Evolutionary conservation across 2,888 invertebrate species (phyloP), one percentile per base, ranked within the genome.

Genomic region (Euclidia mi): DNA sequence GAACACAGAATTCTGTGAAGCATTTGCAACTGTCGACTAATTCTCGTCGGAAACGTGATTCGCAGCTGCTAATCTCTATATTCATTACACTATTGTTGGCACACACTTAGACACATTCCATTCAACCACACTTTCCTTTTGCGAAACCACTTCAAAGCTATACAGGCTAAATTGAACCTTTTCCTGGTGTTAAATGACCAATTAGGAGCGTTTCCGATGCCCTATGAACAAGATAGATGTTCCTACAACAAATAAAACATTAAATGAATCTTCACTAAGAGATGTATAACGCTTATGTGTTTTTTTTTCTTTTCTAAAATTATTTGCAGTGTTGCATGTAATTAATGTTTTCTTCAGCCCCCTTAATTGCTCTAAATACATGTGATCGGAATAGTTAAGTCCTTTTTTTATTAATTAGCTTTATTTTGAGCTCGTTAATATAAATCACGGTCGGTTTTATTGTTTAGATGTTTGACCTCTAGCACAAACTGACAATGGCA

Each of bases 1-100:
- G 7, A 3, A 25, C n/a, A 7, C 20, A 6, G 20, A 14, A 41
- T 4, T 14, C 29, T 29, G 25, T 9, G 15, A 1, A 15, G 12
- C 11, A 17, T 15, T 17, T 17, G 12, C 2, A n/a, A 18, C 14
- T 42, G 46, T 47, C 46, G 51, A 66, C 42, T 66, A 3, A 17
- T 58, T 43, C 34, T 40, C 58, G 58, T 66, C 62, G 31, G 31
- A 37, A n/a, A 31, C 38, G 68, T 55, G 55, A 63, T 25, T 45
- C 37, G 58, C 58, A 71, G 62, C 68, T 68, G 71, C 67, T 71
- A 71, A 68, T 58, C 42, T 66, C 65, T 47, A 47, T 57, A 57
- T 64, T 67, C 60, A 57, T 68, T 68, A 62, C 32, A 42, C 47
- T 67, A 65, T 57, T 68, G 64, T 70, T 68, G 65, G 68, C 65